A percentile compares a stretch with the other conserved stretches of the same genome.
These are phyloP conservation scores for Corydoras sp. DNA, from an alignment of 2,113 vertebrate species.

Conservation along the genomic window DNA sequence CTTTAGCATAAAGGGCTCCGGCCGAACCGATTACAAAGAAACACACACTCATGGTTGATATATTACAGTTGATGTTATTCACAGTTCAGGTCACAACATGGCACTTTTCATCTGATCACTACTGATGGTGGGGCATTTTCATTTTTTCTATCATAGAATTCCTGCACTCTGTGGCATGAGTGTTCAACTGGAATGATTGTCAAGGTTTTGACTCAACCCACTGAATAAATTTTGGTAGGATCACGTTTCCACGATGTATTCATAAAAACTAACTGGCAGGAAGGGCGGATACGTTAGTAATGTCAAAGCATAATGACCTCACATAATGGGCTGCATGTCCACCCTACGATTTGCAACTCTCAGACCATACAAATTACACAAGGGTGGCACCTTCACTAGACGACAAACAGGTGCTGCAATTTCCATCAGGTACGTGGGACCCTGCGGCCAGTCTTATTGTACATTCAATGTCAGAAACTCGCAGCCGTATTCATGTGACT, in stretches of 20 bases:
- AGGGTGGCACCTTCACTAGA: conserved; percentile 17
- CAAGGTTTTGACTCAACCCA: no score
- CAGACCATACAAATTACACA: conserved; percentile 11
- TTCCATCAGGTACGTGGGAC: conserved; percentile 20
- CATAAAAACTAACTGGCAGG: no score
- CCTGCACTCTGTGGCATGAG: no score
- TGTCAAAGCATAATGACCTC: conserved; percentile 6
- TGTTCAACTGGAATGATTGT: not conserved
- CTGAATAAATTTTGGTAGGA: no score
- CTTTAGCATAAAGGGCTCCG: not conserved
- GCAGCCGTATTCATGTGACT: conserved; percentile 52
- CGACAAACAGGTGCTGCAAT: conserved; percentile 14
- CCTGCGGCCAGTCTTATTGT: conserved; percentile 37
- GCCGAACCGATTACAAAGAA: not conserved
- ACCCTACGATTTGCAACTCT: conserved; percentile 1
- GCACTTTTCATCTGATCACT: not conserved
- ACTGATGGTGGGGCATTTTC: not conserved
- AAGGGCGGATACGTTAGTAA: not conserved
- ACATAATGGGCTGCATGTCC: not conserved
- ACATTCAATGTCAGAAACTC: conserved; percentile 32
- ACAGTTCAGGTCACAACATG: not conserved
- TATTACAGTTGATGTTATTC: no score
- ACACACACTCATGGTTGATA: not conserved
- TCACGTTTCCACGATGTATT: no score
- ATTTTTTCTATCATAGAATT: not conserved